Conservation (phyloP, 2,113 vertebrate genomes). For the Entelurus aequoreus region DNA sequence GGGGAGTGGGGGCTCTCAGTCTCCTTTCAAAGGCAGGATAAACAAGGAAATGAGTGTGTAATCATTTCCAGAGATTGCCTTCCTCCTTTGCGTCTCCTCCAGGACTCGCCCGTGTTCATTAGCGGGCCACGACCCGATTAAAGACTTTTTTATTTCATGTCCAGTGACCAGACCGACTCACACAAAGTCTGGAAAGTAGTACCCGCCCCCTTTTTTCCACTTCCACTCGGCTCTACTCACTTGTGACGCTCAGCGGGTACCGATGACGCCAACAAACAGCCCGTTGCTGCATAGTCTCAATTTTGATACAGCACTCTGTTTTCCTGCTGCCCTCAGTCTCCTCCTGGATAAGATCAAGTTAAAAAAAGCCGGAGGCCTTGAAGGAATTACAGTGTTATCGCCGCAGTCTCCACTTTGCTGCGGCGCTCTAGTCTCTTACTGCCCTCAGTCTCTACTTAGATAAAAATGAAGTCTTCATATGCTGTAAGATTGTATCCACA, state of each 20-base stretch:
- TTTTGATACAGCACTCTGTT: not conserved
- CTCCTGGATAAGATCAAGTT: not conserved
- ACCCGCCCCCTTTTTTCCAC: not conserved
- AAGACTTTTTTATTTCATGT: conserved; percentile 49
- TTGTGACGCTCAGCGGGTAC: not conserved
- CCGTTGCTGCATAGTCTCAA: not conserved
- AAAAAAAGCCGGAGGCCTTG: not conserved
- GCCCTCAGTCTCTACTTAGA: not conserved
- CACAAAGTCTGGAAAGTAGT: conserved; percentile 24
- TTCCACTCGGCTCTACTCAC: not conserved
- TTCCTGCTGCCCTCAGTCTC: not conserved
- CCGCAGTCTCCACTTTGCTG: not conserved
- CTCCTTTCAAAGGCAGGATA: conserved; percentile 73
- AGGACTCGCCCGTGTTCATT: conserved; percentile 71
- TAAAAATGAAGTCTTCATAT: no score
- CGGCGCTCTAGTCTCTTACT: no score
- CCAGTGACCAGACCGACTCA: conserved; percentile 16
- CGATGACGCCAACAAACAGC: not conserved
- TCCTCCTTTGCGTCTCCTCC: conserved; percentile 62
- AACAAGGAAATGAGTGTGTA: conserved; percentile 80
- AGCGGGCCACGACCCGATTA: conserved; percentile 71
- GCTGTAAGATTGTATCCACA: no score
- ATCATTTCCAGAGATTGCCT: conserved; percentile 80
- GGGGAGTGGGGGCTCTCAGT: conserved; percentile 41
- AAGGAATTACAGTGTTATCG: not conserved